Conservation (phyloP, 2,888 invertebrate species). For the Cheiracanthium punctorium region DNA sequence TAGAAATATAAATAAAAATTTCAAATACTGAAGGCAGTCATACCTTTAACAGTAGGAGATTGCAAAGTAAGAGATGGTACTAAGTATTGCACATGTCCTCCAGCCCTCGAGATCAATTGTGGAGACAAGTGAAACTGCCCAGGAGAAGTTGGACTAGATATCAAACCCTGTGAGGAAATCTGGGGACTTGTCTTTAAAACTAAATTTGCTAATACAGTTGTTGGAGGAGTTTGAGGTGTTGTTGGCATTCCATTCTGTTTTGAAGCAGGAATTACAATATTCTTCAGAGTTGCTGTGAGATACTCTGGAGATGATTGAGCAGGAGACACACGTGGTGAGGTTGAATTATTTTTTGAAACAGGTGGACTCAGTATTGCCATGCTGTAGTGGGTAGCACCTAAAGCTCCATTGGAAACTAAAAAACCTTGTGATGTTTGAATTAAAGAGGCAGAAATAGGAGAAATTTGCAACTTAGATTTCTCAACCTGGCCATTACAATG, state of each 20-base stretch:
- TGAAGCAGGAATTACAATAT: slow-evolving; percentile 54
- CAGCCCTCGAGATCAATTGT: slow-evolving; percentile 51
- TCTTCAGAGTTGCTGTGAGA: slow-evolving; percentile 58
- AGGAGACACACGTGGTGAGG: slow-evolving; percentile 53
- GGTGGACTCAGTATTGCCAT: slow-evolving; percentile 63
- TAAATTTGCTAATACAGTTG: slow-evolving; percentile 56
- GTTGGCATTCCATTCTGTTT: slow-evolving; percentile 55
- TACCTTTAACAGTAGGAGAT: slow-evolving; percentile 59
- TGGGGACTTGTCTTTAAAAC: slow-evolving; percentile 54
- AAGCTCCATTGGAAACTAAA: slow-evolving; percentile 58
- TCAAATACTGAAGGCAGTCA: neutral
- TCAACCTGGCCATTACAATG: slow-evolving; percentile 25
- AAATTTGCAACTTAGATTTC: slow-evolving; percentile 52
- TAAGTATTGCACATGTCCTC: slow-evolving; percentile 63
- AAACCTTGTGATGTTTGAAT: slow-evolving; percentile 61
- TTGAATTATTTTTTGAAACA: slow-evolving; percentile 28
- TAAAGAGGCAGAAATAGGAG: slow-evolving; percentile 55
- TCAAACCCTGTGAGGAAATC: slow-evolving; percentile 34
- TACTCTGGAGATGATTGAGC: slow-evolving; percentile 44
- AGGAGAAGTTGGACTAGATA: slow-evolving; percentile 57
- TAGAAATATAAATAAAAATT: neutral
- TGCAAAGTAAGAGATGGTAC: slow-evolving; percentile 63
- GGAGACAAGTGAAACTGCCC: slow-evolving; percentile 58
- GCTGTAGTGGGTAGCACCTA: slow-evolving; percentile 43
- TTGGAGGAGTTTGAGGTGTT: slow-evolving; percentile 38